Conservation (phyloP, 2,113 vertebrate genomes). For the Zapornia atra region DNA sequence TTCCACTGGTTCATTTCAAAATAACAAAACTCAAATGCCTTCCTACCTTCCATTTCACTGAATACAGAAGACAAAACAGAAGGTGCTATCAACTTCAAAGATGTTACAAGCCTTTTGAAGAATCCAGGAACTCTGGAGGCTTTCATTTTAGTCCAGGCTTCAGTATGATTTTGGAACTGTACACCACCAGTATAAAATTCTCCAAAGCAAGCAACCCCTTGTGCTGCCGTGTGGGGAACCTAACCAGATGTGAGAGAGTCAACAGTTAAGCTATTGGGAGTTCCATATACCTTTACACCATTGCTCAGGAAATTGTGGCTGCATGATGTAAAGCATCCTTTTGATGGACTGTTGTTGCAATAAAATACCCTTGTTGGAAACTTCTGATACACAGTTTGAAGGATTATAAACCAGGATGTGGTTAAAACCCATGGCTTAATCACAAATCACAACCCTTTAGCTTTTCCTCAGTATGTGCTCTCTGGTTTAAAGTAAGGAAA, state of each 20-base stretch:
- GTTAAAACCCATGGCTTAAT: not conserved
- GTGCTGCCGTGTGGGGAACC: not conserved
- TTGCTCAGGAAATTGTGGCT: not conserved
- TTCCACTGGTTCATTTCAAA: constrained; percentile 26
- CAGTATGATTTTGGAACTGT: not conserved
- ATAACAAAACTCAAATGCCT: not conserved
- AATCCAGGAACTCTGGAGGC: not conserved
- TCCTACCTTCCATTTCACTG: not conserved
- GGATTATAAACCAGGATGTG: not conserved
- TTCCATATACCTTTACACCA: not conserved
- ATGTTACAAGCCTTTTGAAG: not conserved
- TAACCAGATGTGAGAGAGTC: not conserved
- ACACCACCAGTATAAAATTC: not conserved
- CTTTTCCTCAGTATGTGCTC: not conserved
- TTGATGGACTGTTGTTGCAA: not conserved
- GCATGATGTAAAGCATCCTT: not conserved
- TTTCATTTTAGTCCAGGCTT: not conserved
- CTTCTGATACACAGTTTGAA: not conserved
- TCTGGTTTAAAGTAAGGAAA: not conserved
- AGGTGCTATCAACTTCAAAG: not conserved
- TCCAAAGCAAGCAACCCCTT: not conserved
- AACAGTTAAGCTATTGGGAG: not conserved
- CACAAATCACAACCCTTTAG: not conserved
- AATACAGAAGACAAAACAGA: constrained; percentile 9
- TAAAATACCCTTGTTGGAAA: not conserved